Percentiles rank a stretch among this genome's conserved stretches.
Conservation (phyloP, 2,888 invertebrate genomes). For the Zaprionus lineosus region DNA sequence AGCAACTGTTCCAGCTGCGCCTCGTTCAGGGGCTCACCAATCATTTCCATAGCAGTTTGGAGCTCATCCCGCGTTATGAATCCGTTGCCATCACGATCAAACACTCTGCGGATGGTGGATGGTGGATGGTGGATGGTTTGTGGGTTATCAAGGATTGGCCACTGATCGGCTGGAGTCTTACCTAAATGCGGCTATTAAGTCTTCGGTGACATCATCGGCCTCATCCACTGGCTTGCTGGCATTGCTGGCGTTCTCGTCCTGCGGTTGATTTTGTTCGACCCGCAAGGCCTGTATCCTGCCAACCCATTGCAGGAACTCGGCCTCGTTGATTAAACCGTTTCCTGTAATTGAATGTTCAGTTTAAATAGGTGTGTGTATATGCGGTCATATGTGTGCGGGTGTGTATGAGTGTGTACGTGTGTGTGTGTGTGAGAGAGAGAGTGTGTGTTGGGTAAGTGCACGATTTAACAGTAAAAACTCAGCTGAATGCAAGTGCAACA, state of each 20-base stretch:
- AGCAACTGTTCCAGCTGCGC: conserved; percentile 89
- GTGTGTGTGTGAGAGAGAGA: background rate
- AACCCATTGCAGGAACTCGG: conserved; percentile 91
- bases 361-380: conserved; percentile 9
- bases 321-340: conserved; percentile 89
- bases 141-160: no score
- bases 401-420: background rate
- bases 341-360: conserved; percentile 83
- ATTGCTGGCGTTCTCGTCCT: conserved; percentile 80
- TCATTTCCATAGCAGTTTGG: conserved; percentile 91
- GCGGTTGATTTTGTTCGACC: conserved; percentile 83
- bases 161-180: no score
- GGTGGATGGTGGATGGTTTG: no score
- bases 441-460: conserved; percentile 8
- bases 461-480: conserved; percentile 14
- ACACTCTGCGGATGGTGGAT: conserved; percentile 87
- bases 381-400: background rate
- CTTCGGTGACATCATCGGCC: conserved; percentile 88
- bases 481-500: conserved; percentile 30
- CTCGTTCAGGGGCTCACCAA: conserved; percentile 90
- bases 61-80: conserved; percentile 93
- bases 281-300: conserved; percentile 88
- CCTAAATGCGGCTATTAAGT: conserved; percentile 93
- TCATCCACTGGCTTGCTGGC: conserved; percentile 80
- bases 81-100: conserved; percentile 95